Evolutionary conservation across 2,797 vertebrate species (phyloP), one percentile per base, ranked within the genome.

Genomic region (Tangara arthus): DNA sequence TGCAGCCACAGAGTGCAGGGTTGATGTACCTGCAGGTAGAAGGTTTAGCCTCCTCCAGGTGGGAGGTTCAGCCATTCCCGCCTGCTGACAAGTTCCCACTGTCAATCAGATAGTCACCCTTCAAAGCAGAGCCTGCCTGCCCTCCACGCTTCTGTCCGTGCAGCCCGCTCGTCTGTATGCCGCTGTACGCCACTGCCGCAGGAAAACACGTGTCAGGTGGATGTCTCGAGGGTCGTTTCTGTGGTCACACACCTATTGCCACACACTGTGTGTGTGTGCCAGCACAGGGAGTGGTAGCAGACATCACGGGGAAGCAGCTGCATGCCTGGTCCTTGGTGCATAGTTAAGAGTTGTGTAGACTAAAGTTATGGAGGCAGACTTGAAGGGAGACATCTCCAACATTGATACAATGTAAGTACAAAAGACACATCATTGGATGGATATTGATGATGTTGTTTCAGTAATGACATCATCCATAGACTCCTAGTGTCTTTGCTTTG

Each of bases 401-500:
- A 97, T 97, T 98, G 97, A 97, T 98, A 95, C 98, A 97, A 98
- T 99, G 99, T 99, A 99, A 99, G 99, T 99, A 98, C 96, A 88
- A 98, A 98, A 98, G 98, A 98, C 97, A 97, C 97, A 9, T 83
- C 72, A 94, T 90, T 95, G 97, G 98, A 97, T 97, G 97, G 97
- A 97, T 98, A 98, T 98, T 76, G 98, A 98, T 98, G 97, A 98
- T 98, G 98, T 98, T 93, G 78, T 96, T 97, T 97, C 96, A 95
- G 69, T 95, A 95, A 96, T 90, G 95, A 97, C 97, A 97, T 98
- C 97, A 98, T 98, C 98, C 97, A 97, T 98, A 98, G 98, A 97
- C 97, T 97, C 98, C 97, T 97, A 98, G 98, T 98, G 98, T 98
- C 98, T 98, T 98, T 98, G 97, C 97, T 98, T 98, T 98, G 98